Evolutionary conservation across 2,797 vertebrate genomes (phyloP).

Genomic region (Betta splendens): DNA sequence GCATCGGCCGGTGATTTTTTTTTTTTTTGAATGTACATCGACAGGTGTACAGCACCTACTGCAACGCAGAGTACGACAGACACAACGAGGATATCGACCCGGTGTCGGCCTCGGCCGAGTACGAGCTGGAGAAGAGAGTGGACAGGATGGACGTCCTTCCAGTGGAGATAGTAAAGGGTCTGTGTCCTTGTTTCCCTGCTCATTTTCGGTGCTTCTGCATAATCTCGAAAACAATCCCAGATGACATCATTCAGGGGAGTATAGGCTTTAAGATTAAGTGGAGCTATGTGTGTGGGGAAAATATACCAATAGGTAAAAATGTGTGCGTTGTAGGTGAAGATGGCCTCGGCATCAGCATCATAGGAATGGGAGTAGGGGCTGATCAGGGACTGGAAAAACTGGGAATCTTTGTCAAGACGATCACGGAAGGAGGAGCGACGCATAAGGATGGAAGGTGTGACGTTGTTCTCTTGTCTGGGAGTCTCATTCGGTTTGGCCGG

Average conservation of each 20-base stretch:
- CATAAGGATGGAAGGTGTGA: conserved; percentile 86
- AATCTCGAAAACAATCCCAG: too few species aligned
- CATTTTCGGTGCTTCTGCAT: too few species aligned
- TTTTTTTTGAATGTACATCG: not conserved
- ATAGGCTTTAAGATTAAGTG: too few species aligned
- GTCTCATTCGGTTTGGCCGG: not conserved
- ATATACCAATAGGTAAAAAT: too few species aligned
- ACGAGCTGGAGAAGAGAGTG: conserved; percentile 92
- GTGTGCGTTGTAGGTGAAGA: conserved; percentile 78
- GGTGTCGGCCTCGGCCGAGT: conserved; percentile 90
- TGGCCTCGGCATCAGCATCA: conserved; percentile 93
- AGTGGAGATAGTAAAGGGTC: conserved; percentile 92
- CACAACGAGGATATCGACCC: conserved; percentile 91
- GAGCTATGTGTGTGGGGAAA: too few species aligned
- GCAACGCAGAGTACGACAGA: conserved; percentile 89
- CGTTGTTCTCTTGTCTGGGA: not conserved
- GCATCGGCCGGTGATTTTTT: not conserved
- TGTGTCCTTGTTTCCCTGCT: too few species aligned
- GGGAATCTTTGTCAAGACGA: conserved; percentile 92
- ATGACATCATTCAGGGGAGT: too few species aligned
- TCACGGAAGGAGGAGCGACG: conserved; percentile 89
- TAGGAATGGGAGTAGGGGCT: conserved; percentile 93
- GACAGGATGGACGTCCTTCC: conserved; percentile 92
- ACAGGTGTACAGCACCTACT: conserved; percentile 90
- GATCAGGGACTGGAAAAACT: conserved; percentile 93